These are phyloP conservation scores for Caenorhabditis drosophilae DNA, from an alignment of 2,888 invertebrate species.

Conservation along the genomic window DNA sequence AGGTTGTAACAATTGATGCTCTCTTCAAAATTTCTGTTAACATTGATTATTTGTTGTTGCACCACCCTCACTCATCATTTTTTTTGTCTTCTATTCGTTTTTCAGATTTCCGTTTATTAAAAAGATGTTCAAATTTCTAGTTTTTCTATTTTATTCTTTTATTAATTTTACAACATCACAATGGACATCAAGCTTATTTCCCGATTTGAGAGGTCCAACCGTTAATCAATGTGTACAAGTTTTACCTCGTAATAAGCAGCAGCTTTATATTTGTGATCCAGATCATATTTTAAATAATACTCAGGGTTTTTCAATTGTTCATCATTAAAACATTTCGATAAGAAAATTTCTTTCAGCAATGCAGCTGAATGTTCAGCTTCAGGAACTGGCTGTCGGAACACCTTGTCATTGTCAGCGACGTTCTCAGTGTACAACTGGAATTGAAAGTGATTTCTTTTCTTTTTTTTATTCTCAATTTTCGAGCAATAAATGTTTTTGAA, in stretches of 20 bases:
- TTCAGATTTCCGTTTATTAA: too few relatives aligned
- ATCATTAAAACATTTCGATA: constrained; percentile 3
- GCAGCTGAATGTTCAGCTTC: constrained; percentile 58
- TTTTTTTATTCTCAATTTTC: neutral
- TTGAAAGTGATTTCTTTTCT: constrained; percentile 18
- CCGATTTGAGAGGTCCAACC: constrained; percentile 61
- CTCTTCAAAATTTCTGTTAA: constrained; percentile 39
- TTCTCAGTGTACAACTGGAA: constrained; percentile 60
- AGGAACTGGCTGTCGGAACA: constrained; percentile 61
- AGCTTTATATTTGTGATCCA: constrained; percentile 68
- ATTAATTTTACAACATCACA: constrained; percentile 5
- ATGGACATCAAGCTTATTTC: constrained; percentile 54
- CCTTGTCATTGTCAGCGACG: constrained; percentile 67
- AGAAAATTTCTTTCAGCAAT: constrained; percentile 44
- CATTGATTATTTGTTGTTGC: constrained; percentile 10
- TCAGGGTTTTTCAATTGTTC: too few relatives aligned
- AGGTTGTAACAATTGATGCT: constrained; percentile 32
- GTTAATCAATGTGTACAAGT: constrained; percentile 50
- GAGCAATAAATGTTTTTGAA: neutral
- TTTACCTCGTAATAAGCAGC: constrained; percentile 44
- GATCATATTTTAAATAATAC: constrained; percentile 65
- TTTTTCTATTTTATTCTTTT: neutral
- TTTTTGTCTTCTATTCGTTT: too few relatives aligned
- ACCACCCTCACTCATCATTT: too few relatives aligned
- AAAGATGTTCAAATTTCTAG: neutral